Base-by-base conservation (phyloP, 1,140 invertebrate genomes). In the Dendrolimus kikuchii region DNA sequence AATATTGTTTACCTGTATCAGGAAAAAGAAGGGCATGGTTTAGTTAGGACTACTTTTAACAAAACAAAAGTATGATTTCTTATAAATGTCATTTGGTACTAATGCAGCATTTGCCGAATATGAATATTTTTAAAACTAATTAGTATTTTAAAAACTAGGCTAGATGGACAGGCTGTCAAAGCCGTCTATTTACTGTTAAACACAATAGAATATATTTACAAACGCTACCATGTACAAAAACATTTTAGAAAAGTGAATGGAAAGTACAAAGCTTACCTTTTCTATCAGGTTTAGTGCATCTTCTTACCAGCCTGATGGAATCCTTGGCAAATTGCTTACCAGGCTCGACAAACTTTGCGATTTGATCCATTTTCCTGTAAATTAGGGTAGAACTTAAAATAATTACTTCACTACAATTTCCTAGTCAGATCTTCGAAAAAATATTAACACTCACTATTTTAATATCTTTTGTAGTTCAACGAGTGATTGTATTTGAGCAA, bases 231-330 rank as follows among this genome's bases (percentile, higher is more conserved):
- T 23, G 23, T 23, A 23, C 23, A 1, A 23, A 23, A 23, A 23
- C 23, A 23, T 23, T 23, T 3, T 23, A 23, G 23, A 23, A 23
- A 23, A 23, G 23, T 23, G 23, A 23, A 23, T 23, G 23, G 23
- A 23, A 23, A 23, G 23, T 23, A 23, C 23, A 8, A 45, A 48
- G 62, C 67, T 74, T 90, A 98, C 96, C 97, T 95, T 98, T 99
- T 75, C 98, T 92, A 85, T 99, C 98, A 48, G 99, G 99, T 86
- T 99, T 99, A 48, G 98, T 99, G 87, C 99, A 99, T 86, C 98
- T 94, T 88, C 99, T 99, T 1, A 99, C 96, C 71, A 99, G 90
- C 85, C 98, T 91, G 64, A 96, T 92, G 8, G 98, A 99, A 86
- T 99, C 98, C 88, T 99, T 99, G 69, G 96, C 92, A 86, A 99